Conservation (phyloP, 2,888 invertebrate genomes). For the Ormyrus rosae region DNA sequence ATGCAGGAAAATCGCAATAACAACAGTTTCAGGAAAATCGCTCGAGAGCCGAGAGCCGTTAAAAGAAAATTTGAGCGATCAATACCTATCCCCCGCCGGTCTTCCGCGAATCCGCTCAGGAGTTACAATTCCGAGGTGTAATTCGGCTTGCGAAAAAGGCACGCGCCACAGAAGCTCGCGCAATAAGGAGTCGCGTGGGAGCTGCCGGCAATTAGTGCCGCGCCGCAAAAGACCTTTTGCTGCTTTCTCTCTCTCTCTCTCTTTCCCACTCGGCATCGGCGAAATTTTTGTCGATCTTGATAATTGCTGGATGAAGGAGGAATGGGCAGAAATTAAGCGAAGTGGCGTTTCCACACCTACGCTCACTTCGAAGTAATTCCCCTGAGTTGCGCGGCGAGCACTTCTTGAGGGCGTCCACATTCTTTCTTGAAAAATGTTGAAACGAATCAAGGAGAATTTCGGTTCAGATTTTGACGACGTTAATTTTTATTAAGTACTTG, state of each 20-base stretch:
- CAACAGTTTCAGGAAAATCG: no score
- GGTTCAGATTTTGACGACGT: no score
- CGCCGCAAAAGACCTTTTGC: background rate
- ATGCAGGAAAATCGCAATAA: no score
- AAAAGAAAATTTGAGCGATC: background rate
- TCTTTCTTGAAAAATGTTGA: background rate
- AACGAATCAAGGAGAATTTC: background rate
- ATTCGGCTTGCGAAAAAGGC: constrained; percentile 23
- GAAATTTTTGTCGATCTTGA: constrained; percentile 44
- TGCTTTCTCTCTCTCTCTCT: no score
- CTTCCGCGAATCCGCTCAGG: background rate
- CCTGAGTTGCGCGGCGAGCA: no score
- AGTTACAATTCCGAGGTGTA: background rate
- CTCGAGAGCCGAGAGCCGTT: no score
- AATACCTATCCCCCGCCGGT: background rate
- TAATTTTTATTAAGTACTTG: background rate
- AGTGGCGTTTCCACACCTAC: constrained; percentile 25
- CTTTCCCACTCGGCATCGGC: background rate
- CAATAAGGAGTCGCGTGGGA: constrained; percentile 42
- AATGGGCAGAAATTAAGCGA: background rate
- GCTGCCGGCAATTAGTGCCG: constrained; percentile 24
- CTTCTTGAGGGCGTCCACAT: background rate
- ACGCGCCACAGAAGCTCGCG: constrained; percentile 32
- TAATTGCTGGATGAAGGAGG: constrained; percentile 12
- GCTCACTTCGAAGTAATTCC: background rate